Evolutionary conservation across 1,140 invertebrate species (phyloP).

Genomic region (Proales similis): DNA sequence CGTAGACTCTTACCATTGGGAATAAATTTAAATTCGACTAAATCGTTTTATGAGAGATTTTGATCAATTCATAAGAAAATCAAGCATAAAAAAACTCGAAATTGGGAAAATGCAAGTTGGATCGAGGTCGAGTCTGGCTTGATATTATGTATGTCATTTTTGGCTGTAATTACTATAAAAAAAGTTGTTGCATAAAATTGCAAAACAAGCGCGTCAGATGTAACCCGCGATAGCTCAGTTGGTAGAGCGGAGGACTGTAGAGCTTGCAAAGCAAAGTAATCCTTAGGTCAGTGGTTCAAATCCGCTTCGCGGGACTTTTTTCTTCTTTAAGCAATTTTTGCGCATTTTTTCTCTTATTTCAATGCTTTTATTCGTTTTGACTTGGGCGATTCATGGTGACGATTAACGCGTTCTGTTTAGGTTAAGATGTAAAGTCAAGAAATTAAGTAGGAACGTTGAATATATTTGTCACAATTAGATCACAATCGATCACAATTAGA

Average conservation of each 20-base stretch:
- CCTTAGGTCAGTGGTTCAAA: constrained; percentile 23
- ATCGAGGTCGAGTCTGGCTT: neutral
- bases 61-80: neutral
- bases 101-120: neutral
- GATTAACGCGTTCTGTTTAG: too few species aligned
- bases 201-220: neutral
- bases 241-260: constrained; percentile 12
- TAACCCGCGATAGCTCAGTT: neutral
- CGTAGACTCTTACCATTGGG: too few species aligned
- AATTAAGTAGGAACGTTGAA: too few species aligned
- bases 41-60: neutral
- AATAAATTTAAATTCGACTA: too few species aligned
- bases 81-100: neutral
- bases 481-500: too few species aligned
- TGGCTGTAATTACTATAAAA: neutral
- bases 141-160: neutral
- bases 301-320: constrained; percentile 17
- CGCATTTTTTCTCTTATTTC: too few species aligned
- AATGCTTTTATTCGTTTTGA: too few species aligned
- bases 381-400: too few species aligned
- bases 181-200: constrained; percentile 1
- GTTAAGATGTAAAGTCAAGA: too few species aligned
- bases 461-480: too few species aligned
- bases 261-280: neutral
- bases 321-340: too few species aligned